Base-by-base conservation (phyloP, 2,888 invertebrate genomes). In the Agrilus cyanescens region DNA sequence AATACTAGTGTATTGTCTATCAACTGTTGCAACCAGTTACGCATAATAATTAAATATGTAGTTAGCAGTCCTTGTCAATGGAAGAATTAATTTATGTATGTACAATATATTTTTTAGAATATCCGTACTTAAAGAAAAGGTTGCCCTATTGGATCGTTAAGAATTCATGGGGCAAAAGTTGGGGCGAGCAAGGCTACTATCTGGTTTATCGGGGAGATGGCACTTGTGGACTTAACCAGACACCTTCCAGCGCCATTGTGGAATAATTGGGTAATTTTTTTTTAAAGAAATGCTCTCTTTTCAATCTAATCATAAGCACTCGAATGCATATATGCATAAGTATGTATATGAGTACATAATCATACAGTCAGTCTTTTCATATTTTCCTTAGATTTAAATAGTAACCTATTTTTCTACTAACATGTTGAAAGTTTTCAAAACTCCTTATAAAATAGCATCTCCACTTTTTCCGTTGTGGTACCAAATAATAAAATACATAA, bases 121-220 rank as follows among this genome's bases (percentile, higher is more conserved):
- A 86, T 68, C 82, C 85, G 7, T 64, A 82, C 32, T 89, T 89
- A 70, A 78, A 89, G 57, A 86, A 83, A 66, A 74, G 71, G 1
- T 62, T 88, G 34, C 91, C 91, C 0, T 95, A 82, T 64, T 95
- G 95, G 95, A 84, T 84, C 47, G 73, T 95, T 25, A 95, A 95
- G 73, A 95, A 95, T 68, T 93, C 93, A 10, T 96, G 95, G 95
- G 94, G 95, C 39, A 63, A 71, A 30, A 67, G 69, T 16, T 95
- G 94, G 94, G 95, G 95, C 32, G 91, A 93, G 66, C 81, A 87
- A 72, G 95, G 96, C 2, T 96, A 95, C 66, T 96, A 94, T 66
- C 75, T 90, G 51, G 83, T 96, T 43, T 97, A 82, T 66, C 76
- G 96, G 45, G 97, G 97, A 10, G 91, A 87, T 61, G 94, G 96